phyloP scores from a whole-genome alignment of 2,888 invertebrate species.

The Trimorus sp. region DNA sequence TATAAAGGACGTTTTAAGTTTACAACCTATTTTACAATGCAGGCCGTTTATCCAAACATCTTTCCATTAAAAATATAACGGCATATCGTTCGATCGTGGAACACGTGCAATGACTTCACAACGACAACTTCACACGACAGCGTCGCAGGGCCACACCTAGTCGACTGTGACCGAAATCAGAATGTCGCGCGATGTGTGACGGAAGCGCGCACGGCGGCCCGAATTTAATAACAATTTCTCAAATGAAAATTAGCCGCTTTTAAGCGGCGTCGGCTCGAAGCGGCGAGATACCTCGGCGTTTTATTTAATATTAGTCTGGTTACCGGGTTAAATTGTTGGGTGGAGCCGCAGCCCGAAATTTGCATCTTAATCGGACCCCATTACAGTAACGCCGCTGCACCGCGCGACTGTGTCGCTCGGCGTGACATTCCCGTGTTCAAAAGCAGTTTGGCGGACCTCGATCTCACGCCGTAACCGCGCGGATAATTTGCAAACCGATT shows the following conservation, averaged over 20 bases:
- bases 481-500: slow-evolving; percentile 78
- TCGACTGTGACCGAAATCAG: no score
- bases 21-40: no score
- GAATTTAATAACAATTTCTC: slow-evolving; percentile 76
- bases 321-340: slow-evolving; percentile 79
- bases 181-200: slow-evolving; percentile 33
- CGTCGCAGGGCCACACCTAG: no score
- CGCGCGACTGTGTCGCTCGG: slow-evolving; percentile 60
- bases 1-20: no score
- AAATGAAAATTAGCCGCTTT: slow-evolving; percentile 76
- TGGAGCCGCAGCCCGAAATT: slow-evolving; percentile 74
- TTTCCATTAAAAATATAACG: no score
- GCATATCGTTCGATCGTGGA: no score
- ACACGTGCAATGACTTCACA: no score
- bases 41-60: no score
- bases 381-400: slow-evolving; percentile 78
- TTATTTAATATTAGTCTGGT: slow-evolving; percentile 79
- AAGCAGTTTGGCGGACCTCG: slow-evolving; percentile 67
- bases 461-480: slow-evolving; percentile 65
- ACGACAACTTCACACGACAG: no score
- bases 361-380: slow-evolving; percentile 80
- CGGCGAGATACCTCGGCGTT: slow-evolving; percentile 69
- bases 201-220: slow-evolving; percentile 22
- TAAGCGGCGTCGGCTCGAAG: slow-evolving; percentile 60
- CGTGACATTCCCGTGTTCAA: slow-evolving; percentile 65